Conservation (phyloP, 64 coral and sea anemone genomes). For the Montipora sp. region DNA sequence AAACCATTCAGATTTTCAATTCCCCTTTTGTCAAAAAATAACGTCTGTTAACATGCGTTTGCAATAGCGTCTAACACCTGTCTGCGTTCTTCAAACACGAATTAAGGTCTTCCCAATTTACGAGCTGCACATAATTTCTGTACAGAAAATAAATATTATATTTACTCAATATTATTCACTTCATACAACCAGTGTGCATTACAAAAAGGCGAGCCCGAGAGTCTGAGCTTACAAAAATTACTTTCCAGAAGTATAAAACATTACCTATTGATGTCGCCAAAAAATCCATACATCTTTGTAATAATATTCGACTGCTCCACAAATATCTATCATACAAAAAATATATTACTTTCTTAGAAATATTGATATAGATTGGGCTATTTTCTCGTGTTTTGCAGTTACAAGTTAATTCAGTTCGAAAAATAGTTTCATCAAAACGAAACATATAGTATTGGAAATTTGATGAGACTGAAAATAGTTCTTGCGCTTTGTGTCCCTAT, state of each 20-base stretch:
- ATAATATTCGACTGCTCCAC: background rate
- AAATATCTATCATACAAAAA: constrained; percentile 43
- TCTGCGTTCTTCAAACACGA: too few relatives aligned
- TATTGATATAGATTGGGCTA: background rate
- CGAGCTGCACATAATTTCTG: background rate
- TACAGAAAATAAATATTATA: constrained; percentile 28
- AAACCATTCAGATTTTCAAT: too few relatives aligned
- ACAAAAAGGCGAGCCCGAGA: constrained; percentile 9
- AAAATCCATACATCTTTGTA: constrained; percentile 1
- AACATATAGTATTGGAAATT: background rate
- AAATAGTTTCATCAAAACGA: background rate
- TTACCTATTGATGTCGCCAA: constrained; percentile 7
- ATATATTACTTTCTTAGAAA: constrained; percentile 48
- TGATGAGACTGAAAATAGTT: background rate
- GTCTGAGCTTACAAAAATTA: constrained; percentile 9
- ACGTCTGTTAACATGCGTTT: too few relatives aligned
- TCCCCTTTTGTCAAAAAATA: too few relatives aligned
- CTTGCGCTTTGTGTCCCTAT: background rate
- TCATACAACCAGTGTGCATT: background rate
- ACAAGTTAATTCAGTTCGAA: constrained; percentile 1
- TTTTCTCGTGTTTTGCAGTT: background rate
- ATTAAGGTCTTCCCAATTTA: background rate
- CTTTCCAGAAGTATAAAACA: constrained; percentile 14
- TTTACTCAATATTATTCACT: background rate
- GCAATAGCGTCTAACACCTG: too few relatives aligned